phyloP scores from a whole-genome alignment of 2,113 vertebrate species.

The Mesoclemmys tuberculata region DNA sequence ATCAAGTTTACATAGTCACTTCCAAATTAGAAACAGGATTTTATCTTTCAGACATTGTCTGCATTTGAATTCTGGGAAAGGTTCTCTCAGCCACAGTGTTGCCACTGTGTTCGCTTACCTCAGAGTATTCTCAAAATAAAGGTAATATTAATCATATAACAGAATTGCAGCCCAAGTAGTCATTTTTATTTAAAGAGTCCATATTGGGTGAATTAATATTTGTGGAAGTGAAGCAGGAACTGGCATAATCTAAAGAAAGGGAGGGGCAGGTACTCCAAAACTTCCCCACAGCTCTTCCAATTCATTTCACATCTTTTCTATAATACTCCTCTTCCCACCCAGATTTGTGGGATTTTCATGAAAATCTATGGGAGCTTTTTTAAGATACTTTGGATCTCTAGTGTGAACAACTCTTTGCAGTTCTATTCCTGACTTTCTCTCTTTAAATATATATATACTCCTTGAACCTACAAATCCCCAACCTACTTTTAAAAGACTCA shows the following conservation, averaged over 20 bases:
- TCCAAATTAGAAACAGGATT: not conserved
- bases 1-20: not conserved
- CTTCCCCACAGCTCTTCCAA: constrained; percentile 9
- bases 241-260: constrained; percentile 54
- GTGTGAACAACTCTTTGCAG: not conserved
- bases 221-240: constrained; percentile 39
- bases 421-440: not conserved
- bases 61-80: not conserved
- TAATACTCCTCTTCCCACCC: not conserved
- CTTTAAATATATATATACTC: not conserved
- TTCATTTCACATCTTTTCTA: constrained; percentile 28
- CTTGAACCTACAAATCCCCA: constrained; percentile 11
- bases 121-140: constrained; percentile 27
- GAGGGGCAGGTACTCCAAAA: constrained; percentile 45
- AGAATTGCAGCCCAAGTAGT: constrained; percentile 1
- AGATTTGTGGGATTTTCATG: constrained; percentile 24
- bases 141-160: not conserved
- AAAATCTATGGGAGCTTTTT: not conserved
- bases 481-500: not conserved
- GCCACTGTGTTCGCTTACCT: not conserved
- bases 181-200: constrained; percentile 4
- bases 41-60: not conserved
- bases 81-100: not conserved
- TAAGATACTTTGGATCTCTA: not conserved
- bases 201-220: constrained; percentile 16